Percentiles rank a stretch among this genome's conserved stretches.
Evolutionary conservation across 2,888 invertebrate genomes (phyloP).

Genomic region (Platycheirus rosarum): DNA sequence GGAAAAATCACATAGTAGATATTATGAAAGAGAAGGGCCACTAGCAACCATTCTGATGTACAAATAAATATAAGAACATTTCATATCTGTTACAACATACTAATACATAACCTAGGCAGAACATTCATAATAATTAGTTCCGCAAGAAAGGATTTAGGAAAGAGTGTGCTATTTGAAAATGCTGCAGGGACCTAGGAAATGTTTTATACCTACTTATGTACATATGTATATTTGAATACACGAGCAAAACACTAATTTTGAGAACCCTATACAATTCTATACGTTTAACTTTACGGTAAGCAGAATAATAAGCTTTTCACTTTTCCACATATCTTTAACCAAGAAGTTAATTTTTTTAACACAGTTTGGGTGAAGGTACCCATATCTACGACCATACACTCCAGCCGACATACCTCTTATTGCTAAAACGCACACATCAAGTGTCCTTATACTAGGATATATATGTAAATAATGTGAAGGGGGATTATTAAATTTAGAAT

Average conservation of each 20-base stretch:
- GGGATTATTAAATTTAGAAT: slow-evolving; percentile 73
- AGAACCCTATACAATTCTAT: slow-evolving; percentile 56
- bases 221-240: not conserved
- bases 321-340: slow-evolving; percentile 50
- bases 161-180: slow-evolving; percentile 65
- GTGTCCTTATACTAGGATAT: slow-evolving; percentile 67
- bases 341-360: slow-evolving; percentile 39
- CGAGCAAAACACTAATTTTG: slow-evolving; percentile 48
- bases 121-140: slow-evolving; percentile 67
- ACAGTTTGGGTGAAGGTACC: not conserved
- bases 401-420: slow-evolving; percentile 12
- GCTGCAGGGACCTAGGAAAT: slow-evolving; percentile 54
- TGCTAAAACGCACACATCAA: slow-evolving; percentile 72
- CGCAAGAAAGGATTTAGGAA: slow-evolving; percentile 72
- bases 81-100: not conserved
- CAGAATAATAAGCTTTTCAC: slow-evolving; percentile 52
- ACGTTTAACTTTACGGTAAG: slow-evolving; percentile 69
- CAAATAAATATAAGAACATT: no score
- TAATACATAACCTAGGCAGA: slow-evolving; percentile 29
- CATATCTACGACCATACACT: slow-evolving; percentile 1
- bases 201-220: slow-evolving; percentile 55
- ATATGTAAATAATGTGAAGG: slow-evolving; percentile 70
- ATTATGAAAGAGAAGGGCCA: slow-evolving; percentile 23
- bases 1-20: slow-evolving; percentile 73
- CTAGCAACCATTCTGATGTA: not conserved